Base-by-base conservation (phyloP, 1,140 invertebrate species). In the Aphelinus atriplicis region DNA sequence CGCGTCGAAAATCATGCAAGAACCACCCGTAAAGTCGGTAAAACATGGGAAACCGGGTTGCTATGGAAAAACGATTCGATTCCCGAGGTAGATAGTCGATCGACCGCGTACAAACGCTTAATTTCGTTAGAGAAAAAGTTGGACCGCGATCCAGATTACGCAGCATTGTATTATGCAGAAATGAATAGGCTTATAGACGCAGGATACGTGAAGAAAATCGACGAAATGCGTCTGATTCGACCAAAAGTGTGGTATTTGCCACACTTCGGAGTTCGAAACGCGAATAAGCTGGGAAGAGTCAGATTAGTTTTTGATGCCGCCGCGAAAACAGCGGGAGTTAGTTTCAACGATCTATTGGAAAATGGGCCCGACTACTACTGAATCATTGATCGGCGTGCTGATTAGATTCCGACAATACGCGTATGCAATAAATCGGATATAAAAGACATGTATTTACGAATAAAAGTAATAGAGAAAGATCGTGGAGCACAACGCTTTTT, bases 381-480 rank as follows among this genome's bases (percentile, higher is more conserved):
- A 65, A 5, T 65, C 63, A 2, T 51, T 65, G 3, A 5, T 43
- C 2, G 63, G 63, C 1, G 63, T 65, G 0, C 46, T 65, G n/a
- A 1, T 65, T 6, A 47, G 63, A 2, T 65, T 65, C n/a, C 43
- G 63, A 26, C 26, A 80, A 70, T 56, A 75, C 3, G 6, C n/a
- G 0, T 66, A 84, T 1, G 82, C 82, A 0, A 64, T 1, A 78
- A 6, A 7, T 81, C 76, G 6, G 85, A 85, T 53, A 84, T 85
- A 1, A 48, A 72, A 50, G 85, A 86, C 5, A 87, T 86, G 84
- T 87, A 86, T 47, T 65, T 84, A 50, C 0, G 80, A 77, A 64
- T 82, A 43, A 77, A 79, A 66, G 78, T 85, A 9, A 55, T 75
- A 3, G 45, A 67, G 10, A 77, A 78, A 57, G 82, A 84, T 74